Evolutionary conservation across 30 jellyfish, hydroid and myxozoan species (phyloP), one percentile per base, ranked within the genome.

Genomic region (Calvadosia cruxmelitensis): DNA sequence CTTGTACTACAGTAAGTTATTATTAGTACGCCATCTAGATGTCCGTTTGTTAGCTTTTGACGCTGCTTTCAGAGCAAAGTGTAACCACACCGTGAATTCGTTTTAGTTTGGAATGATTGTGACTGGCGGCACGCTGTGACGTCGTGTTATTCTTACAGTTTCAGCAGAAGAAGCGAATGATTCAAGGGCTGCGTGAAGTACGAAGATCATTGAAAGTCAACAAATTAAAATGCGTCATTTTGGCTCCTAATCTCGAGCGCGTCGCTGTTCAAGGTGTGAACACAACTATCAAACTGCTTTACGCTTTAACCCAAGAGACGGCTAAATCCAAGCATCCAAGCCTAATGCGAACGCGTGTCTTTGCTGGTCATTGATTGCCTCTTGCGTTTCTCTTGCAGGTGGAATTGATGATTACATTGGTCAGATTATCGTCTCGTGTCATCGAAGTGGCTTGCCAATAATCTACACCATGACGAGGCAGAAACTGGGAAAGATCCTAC

Each of bases 211-310:
- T 73, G 68, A 87, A 80, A 42, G n/a, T 80, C 76, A 78, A 75
- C 29, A 71, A 52, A 66, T 24, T 87, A 34, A 80, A 76, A 57
- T 90, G 95, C 49, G 85, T 87, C 23, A 53, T 87, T 2, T 50
- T 87, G 49, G 97, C 97, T 0, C 89, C 97, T 20, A 87, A 87
- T 34, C 72, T 87, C 1, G 97, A 87, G 66, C 69, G 88, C 50
- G 71, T 87, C 26, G 29, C 93, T 1, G 48, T 68, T 34, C 81
- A 80, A 73, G 97, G 97, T 87, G 29, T 1, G n/a, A n/a, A n/a
- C n/a, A n/a, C n/a, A n/a, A n/a, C n/a, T n/a, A n/a, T n/a, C n/a
- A n/a, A n/a, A n/a, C n/a, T n/a, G n/a, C n/a, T n/a, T n/a, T n/a
- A n/a, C n/a, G n/a, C n/a, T n/a, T n/a, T n/a, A n/a, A n/a, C n/a